These are phyloP conservation scores for Homarus gammarus DNA, from an alignment of 2,888 invertebrate genomes.

Conservation along the genomic window DNA sequence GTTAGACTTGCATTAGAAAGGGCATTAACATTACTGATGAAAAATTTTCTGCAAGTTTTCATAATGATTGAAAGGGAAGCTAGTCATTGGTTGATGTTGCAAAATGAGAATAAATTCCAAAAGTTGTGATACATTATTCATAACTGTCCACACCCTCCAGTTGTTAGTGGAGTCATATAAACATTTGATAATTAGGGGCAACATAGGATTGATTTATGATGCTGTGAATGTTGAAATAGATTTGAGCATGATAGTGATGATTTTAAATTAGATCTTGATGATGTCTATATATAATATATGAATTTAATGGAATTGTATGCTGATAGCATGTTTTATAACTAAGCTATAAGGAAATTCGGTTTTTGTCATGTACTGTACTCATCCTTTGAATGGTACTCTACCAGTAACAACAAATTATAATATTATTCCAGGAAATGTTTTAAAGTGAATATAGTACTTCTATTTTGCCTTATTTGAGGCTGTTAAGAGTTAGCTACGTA, in stretches of 20 bases:
- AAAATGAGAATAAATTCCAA: not conserved
- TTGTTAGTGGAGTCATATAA: not conserved
- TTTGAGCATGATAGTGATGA: not conserved
- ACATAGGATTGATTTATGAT: constrained; percentile 28
- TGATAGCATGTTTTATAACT: not conserved
- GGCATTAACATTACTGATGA: constrained; percentile 28
- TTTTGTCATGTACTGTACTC: not conserved
- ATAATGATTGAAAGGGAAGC: constrained; percentile 46
- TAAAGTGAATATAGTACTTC: too few species aligned
- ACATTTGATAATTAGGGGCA: constrained; percentile 1
- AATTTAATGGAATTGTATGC: not conserved
- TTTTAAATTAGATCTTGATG: not conserved
- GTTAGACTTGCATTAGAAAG: constrained; percentile 39
- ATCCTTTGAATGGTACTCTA: not conserved
- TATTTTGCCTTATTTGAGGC: too few species aligned
- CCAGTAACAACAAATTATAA: too few species aligned
- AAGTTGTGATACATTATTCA: constrained; percentile 25
- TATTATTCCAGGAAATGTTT: too few species aligned
- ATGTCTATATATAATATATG: not conserved
- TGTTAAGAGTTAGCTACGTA: too few species aligned
- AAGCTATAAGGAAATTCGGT: not conserved
- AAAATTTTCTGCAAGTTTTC: constrained; percentile 16
- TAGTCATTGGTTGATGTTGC: constrained; percentile 53
- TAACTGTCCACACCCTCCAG: not conserved
- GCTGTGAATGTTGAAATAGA: not conserved